A percentile compares a stretch with the other conserved stretches of the same genome.
phyloP scores from a whole-genome alignment of 1,140 invertebrate genomes.

The Mercenaria mercenaria region DNA sequence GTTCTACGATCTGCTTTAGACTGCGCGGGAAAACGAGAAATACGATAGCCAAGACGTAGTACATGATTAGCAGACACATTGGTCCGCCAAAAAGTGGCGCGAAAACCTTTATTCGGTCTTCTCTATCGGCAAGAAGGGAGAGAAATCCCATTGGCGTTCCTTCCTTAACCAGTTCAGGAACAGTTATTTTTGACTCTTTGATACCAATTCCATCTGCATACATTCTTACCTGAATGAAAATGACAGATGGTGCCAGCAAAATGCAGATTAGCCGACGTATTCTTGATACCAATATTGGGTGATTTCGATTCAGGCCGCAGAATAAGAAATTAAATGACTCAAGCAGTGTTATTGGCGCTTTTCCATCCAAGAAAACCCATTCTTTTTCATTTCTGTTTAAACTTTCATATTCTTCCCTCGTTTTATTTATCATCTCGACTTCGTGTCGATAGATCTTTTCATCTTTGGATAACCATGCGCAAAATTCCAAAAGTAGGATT shows the following conservation, averaged over 20 bases:
- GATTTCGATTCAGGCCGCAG: not conserved
- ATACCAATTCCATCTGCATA: conserved; percentile 1
- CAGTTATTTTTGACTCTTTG: not conserved
- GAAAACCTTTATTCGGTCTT: conserved; percentile 18
- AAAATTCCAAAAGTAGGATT: conserved; percentile 22
- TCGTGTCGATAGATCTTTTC: not conserved
- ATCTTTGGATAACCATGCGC: not conserved
- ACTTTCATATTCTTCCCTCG: not conserved
- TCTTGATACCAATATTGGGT: conserved; percentile 20
- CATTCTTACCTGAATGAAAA: conserved; percentile 42
- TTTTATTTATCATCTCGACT: not conserved
- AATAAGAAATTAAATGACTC: not conserved
- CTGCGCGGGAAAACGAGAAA: conserved; percentile 30
- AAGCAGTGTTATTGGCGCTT: not conserved
- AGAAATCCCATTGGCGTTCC: conserved; percentile 46
- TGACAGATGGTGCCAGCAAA: not conserved
- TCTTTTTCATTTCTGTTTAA: not conserved
- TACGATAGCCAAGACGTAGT: conserved; percentile 11
- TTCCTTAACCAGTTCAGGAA: not conserved
- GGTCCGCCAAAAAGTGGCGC: conserved; percentile 46
- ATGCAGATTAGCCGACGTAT: conserved; percentile 26
- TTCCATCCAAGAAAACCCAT: conserved; percentile 47
- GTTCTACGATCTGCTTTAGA: conserved; percentile 45
- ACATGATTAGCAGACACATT: not conserved
- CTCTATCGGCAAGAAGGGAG: not conserved